Evolutionary conservation across 1,140 invertebrate species (phyloP), one percentile per base, ranked within the genome.

Genomic region (Monomorium pharaonis): DNA sequence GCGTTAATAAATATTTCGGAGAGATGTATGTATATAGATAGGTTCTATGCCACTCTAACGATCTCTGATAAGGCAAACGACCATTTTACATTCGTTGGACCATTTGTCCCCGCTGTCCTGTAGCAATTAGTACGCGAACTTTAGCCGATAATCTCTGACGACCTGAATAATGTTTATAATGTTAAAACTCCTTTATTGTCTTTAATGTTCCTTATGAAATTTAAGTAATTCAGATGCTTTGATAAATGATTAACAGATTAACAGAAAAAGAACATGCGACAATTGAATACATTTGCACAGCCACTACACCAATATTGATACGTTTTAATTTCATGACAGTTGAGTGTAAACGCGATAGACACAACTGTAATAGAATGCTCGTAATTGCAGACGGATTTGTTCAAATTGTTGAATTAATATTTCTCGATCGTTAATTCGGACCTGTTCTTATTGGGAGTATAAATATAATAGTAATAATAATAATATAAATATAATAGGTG

Each of bases 11-110:
- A 83, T 72, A 76, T 75, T 47, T 90, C 24, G 56, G 16, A 51
- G 10, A 30, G 24, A 88, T 86, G 88, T 1, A 51, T 14, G n/a
- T n/a, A n/a, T n/a, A n/a, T n/a, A 49, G 51, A 86, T 12, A 56
- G 56, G 63, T 14, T 21, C 30, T 24, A 76, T 47, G 54, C 47
- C 4, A 47, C 51, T 76, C 76, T 76, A 84, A 86, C 63, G 84
- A 90, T 88, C 30, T 27, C 7, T 33, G 89, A 91, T 90, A 91
- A 91, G 84, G 33, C 7, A 76, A 84, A 84, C 44, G 18, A 77
- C 10, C 33, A 58, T 84, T 88, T 86, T 67, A 85, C 54, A 75
- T 85, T 69, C 84, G 69, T 86, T 84, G 77, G 6, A 33, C 5
- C 9, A 74, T 14, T 21, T 27, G 10, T 69, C 81, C 63, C 78